A percentile compares a stretch with the other conserved stretches of the same genome.
These are phyloP conservation scores for Drosophila tsacasi DNA, from an alignment of 1,140 invertebrate genomes.

Conservation along the genomic window DNA sequence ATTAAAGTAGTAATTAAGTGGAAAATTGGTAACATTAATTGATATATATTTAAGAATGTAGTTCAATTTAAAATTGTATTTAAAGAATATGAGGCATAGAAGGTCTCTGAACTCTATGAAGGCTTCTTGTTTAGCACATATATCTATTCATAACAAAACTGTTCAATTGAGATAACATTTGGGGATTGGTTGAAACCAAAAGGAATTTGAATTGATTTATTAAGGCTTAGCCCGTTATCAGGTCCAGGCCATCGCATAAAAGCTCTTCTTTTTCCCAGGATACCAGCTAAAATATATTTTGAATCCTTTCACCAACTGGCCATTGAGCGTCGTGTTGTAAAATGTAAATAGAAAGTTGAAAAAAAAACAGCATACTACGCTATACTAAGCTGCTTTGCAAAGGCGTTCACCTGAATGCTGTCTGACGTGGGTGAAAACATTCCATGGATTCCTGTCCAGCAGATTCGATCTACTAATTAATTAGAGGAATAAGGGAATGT, in stretches of 20 bases:
- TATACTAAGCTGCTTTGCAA: neutral
- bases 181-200: neutral
- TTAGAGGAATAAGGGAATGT: neutral
- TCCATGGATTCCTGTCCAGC: neutral
- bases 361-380: neutral
- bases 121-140: neutral
- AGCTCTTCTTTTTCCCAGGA: neutral
- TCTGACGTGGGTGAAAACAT: neutral
- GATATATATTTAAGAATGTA: no score
- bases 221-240: neutral
- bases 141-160: neutral
- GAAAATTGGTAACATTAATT: neutral
- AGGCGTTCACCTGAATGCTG: neutral
- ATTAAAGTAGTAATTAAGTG: neutral
- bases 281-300: neutral
- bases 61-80: neutral
- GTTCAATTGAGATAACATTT: constrained; percentile 11
- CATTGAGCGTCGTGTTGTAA: neutral
- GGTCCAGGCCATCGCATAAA: neutral
- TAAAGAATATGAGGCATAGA: neutral
- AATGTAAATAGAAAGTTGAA: neutral
- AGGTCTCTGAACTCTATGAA: neutral
- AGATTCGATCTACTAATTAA: constrained; percentile 15
- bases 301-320: neutral
- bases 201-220: constrained; percentile 18